A percentile compares a stretch with the other conserved stretches of the same genome.
Evolutionary conservation across 92 coral and sea anemone genomes (phyloP).

Genomic region (Phenganax stokvisi): DNA sequence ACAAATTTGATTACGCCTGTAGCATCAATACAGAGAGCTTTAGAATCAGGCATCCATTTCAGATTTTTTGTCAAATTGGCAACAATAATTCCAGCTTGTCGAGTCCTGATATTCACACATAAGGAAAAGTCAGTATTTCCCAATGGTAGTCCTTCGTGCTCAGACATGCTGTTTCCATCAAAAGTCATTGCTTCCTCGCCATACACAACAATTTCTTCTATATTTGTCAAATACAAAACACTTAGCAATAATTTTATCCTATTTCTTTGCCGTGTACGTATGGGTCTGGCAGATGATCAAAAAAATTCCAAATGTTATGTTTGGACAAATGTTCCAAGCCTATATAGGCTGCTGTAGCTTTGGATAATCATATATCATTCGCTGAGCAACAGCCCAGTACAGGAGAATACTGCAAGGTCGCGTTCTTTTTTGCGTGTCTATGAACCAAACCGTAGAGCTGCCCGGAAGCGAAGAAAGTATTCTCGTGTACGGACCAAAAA

Average conservation of each 20-base stretch:
- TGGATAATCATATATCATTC: no score
- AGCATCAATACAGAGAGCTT: conserved; percentile 6
- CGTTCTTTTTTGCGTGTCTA: no score
- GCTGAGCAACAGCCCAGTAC: no score
- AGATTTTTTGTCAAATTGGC: not conserved
- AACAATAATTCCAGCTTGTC: conserved; percentile 12
- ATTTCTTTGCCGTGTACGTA: no score
- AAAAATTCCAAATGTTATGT: no score
- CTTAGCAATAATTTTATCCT: not conserved
- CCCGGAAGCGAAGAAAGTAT: no score
- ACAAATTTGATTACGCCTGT: conserved; percentile 14
- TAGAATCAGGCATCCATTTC: conserved; percentile 1
- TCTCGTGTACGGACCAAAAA: no score
- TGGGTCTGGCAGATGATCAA: no score
- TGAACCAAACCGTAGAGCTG: no score
- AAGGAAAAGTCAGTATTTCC: conserved; percentile 23
- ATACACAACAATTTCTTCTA: conserved; percentile 14
- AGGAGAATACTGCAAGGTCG: no score
- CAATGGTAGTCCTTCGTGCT: not conserved
- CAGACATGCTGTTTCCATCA: not conserved
- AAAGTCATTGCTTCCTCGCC: conserved; percentile 2
- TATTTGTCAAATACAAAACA: not conserved
- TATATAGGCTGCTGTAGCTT: no score
- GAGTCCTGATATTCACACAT: conserved; percentile 13
- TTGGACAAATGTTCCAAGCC: no score